Conservation (phyloP, 2,888 invertebrate genomes). For the Acanthosepion esculentum region DNA sequence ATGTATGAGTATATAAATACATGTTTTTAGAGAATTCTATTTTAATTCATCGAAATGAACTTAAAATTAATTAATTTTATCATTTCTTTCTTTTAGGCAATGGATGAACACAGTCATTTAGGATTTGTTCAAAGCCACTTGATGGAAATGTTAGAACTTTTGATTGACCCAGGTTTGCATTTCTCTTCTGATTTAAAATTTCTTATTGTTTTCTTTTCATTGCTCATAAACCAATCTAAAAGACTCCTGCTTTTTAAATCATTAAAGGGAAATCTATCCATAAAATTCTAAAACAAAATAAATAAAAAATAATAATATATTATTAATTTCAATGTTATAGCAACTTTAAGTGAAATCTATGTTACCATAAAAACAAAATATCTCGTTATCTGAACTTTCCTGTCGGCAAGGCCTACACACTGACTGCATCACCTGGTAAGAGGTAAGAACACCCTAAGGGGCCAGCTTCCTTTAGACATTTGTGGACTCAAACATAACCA, state of each 20-base stretch:
- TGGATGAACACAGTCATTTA: conserved; percentile 74
- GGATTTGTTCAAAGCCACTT: conserved; percentile 73
- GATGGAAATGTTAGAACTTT: conserved; percentile 72
- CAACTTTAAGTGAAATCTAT: too few species aligned
- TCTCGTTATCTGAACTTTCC: too few species aligned
- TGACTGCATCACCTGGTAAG: too few species aligned
- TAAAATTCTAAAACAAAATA: too few species aligned
- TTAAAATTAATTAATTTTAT: background rate
- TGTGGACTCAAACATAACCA: too few species aligned
- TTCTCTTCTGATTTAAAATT: background rate
- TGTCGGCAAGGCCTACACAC: too few species aligned
- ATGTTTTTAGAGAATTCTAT: background rate
- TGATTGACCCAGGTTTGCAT: conserved; percentile 70
- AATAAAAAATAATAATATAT: too few species aligned
- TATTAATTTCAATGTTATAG: too few species aligned
- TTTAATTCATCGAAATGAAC: background rate
- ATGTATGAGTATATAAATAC: background rate
- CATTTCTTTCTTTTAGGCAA: conserved; percentile 60
- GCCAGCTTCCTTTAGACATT: too few species aligned
- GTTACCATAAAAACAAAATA: too few species aligned
- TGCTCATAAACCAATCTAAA: background rate
- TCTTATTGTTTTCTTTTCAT: background rate
- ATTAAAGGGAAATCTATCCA: too few species aligned
- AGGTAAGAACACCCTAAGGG: too few species aligned
- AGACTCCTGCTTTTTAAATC: background rate